Evolutionary conservation across 2,888 invertebrate species (phyloP).

Genomic region (Xanthia icteritia): DNA sequence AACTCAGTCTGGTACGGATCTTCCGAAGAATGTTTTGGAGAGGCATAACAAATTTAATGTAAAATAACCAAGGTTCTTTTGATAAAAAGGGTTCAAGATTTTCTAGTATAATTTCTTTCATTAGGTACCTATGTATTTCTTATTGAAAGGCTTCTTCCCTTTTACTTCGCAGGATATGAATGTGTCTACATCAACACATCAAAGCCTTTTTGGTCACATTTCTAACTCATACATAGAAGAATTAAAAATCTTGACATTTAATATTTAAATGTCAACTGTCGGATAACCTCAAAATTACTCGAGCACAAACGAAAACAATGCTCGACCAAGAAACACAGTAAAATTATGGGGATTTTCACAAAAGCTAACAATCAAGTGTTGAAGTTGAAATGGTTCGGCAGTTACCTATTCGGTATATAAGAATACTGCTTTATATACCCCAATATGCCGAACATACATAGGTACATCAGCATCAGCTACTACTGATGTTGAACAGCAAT

Average conservation of each 20-base stretch:
- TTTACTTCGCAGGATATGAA: background rate
- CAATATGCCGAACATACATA: background rate
- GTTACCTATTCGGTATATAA: no score
- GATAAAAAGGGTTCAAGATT: background rate
- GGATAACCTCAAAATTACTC: conserved; percentile 2
- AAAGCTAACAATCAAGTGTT: background rate
- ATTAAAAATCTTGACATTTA: background rate
- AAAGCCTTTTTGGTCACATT: background rate
- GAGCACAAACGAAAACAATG: background rate
- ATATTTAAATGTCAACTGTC: conserved; percentile 16
- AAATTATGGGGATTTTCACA: background rate
- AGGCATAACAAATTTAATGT: background rate
- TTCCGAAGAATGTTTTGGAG: background rate
- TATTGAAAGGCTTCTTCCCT: background rate
- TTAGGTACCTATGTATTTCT: background rate
- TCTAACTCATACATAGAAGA: background rate
- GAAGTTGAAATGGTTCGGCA: background rate
- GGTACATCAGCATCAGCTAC: background rate
- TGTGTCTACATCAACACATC: background rate
- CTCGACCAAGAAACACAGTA: background rate
- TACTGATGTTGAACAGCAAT: background rate
- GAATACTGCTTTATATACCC: background rate
- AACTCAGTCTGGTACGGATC: background rate
- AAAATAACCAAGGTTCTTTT: conserved; percentile 3
- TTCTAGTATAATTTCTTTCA: background rate